phyloP scores from a whole-genome alignment of 2,113 vertebrate species.

The Pleuronectes platessa region DNA sequence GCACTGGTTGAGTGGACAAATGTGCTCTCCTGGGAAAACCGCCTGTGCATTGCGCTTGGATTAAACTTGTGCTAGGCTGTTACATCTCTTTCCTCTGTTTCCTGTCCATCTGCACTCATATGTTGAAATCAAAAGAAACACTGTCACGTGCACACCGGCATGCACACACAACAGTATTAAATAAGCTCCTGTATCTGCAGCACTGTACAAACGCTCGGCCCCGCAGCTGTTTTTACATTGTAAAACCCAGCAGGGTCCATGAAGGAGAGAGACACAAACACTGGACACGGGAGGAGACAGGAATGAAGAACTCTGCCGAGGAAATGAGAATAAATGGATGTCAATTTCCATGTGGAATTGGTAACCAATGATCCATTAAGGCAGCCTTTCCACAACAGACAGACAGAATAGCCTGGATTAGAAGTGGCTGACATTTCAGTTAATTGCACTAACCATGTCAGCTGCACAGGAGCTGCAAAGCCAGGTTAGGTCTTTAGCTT shows the following conservation, averaged over 20 bases:
- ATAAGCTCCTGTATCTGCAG: constrained; percentile 11
- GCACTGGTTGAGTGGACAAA: constrained; percentile 73
- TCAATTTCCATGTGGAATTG: constrained; percentile 85
- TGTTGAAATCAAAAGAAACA: constrained; percentile 21
- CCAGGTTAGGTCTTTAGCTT: constrained; percentile 70
- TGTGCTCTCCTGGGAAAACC: constrained; percentile 62
- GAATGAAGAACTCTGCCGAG: constrained; percentile 63
- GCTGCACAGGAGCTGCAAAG: constrained; percentile 72
- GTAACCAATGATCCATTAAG: constrained; percentile 83
- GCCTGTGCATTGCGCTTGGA: constrained; percentile 65
- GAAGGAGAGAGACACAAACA: constrained; percentile 39
- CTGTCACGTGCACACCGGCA: not conserved
- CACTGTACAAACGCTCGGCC: not conserved
- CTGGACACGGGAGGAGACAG: constrained; percentile 40
- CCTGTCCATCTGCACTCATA: constrained; percentile 18
- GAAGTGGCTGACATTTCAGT: constrained; percentile 84
- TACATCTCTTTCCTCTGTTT: constrained; percentile 55
- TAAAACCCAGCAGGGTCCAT: constrained; percentile 12
- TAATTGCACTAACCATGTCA: constrained; percentile 79
- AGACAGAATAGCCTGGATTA: constrained; percentile 81
- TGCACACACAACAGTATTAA: not conserved
- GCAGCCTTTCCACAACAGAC: constrained; percentile 79
- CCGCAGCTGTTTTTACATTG: not conserved
- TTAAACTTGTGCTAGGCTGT: constrained; percentile 50
- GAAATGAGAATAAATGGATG: constrained; percentile 83